A percentile compares a stretch with the other conserved stretches of the same genome.
These are phyloP conservation scores for Scylla paramamosain DNA, from an alignment of 1,140 invertebrate genomes.

Conservation along the genomic window DNA sequence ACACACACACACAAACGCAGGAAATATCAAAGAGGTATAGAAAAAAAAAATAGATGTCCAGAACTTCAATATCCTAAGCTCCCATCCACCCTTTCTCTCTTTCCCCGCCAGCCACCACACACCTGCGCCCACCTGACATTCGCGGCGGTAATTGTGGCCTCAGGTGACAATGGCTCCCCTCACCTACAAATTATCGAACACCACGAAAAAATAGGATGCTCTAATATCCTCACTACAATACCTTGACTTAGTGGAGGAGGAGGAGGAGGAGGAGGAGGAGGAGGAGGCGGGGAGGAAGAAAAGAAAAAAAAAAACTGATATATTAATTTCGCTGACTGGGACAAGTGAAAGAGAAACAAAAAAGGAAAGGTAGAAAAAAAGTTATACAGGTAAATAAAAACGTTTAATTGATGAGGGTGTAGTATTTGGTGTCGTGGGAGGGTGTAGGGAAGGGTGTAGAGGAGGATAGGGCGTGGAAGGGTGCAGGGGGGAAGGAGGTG, in stretches of 20 bases:
- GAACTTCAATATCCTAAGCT: too few species aligned
- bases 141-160: not conserved
- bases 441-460: not conserved
- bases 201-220: not conserved
- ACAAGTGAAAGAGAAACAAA: not conserved
- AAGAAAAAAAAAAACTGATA: too few species aligned
- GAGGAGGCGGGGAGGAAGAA: too few species aligned
- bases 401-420: not conserved
- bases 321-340: not conserved
- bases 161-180: conserved; percentile 30
- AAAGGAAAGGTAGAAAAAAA: not conserved
- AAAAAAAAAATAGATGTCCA: too few species aligned
- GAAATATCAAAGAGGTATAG: too few species aligned
- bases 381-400: not conserved
- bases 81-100: not conserved
- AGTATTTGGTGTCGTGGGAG: not conserved
- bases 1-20: not conserved
- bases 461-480: not conserved
- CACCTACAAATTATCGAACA: conserved; percentile 21
- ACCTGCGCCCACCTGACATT: not conserved
- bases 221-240: not conserved
- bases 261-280: too few species aligned
- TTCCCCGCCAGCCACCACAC: not conserved
- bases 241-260: not conserved
- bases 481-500: not conserved